Percentiles rank a stretch among this genome's conserved stretches.
Evolutionary conservation across 2,888 invertebrate genomes (phyloP).

Genomic region (Brachypterus glaber): DNA sequence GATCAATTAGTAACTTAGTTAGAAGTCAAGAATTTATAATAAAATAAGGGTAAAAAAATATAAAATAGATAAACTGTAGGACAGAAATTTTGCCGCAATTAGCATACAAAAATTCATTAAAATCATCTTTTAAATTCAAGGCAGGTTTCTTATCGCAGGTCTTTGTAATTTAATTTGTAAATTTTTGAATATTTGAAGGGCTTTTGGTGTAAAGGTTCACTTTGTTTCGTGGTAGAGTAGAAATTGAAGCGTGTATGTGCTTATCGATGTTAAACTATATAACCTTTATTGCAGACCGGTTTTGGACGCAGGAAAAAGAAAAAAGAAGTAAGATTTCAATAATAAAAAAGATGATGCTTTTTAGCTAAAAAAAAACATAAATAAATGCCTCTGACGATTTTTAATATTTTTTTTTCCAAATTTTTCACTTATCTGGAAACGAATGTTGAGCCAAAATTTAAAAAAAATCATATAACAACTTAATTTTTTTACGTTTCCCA

Average conservation of each 20-base stretch:
- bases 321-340: slow-evolving; percentile 89
- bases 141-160: too few relatives aligned
- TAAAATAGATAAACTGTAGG: too few relatives aligned
- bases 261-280: slow-evolving; percentile 41
- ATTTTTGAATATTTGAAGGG: too few relatives aligned
- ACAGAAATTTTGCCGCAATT: too few relatives aligned
- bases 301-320: slow-evolving; percentile 97
- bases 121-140: too few relatives aligned
- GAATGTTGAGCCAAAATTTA: neutral
- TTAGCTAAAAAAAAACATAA: slow-evolving; percentile 27
- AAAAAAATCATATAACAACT: neutral
- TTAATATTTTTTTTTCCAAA: slow-evolving; percentile 13
- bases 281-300: slow-evolving; percentile 66
- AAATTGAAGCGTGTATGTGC: slow-evolving; percentile 33
- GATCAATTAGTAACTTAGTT: too few relatives aligned
- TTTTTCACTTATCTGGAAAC: slow-evolving; percentile 1
- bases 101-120: too few relatives aligned
- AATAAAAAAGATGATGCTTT: slow-evolving; percentile 39
- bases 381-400: slow-evolving; percentile 38
- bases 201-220: too few relatives aligned
- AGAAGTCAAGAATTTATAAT: too few relatives aligned
- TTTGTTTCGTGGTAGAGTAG: slow-evolving; percentile 27
- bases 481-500: slow-evolving; percentile 20
- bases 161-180: too few relatives aligned
- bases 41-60: too few relatives aligned